Percentiles rank a stretch among this genome's conserved stretches.
phyloP scores from a whole-genome alignment of 2,797 vertebrate genomes.

The Cynopterus sphinx region DNA sequence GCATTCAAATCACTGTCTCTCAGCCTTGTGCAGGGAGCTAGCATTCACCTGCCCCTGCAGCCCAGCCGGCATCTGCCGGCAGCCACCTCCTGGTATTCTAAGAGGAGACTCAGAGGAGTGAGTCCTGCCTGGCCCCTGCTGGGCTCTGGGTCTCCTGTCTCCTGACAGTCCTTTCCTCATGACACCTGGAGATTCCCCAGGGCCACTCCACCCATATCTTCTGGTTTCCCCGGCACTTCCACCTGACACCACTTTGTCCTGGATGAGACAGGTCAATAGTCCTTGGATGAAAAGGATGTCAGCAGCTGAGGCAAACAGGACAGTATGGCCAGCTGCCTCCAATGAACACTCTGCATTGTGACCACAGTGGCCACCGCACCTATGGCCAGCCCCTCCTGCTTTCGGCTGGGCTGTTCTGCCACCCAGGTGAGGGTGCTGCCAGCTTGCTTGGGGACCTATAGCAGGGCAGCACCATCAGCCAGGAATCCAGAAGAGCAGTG shows the following conservation, averaged over 20 bases:
- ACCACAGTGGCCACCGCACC: too few species aligned
- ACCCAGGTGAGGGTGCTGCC: too few species aligned
- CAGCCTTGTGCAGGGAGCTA: background rate
- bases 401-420: too few species aligned
- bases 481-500: too few species aligned
- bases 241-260: background rate
- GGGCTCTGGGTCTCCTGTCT: too few species aligned
- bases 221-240: background rate
- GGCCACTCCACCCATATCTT: background rate
- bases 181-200: background rate
- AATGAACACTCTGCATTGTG: too few species aligned
- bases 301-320: background rate
- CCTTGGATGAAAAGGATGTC: background rate
- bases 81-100: background rate
- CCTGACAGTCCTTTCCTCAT: background rate
- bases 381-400: too few species aligned
- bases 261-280: background rate
- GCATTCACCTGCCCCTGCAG: background rate
- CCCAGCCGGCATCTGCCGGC: background rate
- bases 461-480: too few species aligned
- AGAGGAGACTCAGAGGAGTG: background rate
- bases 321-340: background rate
- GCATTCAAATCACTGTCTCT: too few species aligned
- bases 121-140: background rate
- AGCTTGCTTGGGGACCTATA: too few species aligned